These are phyloP conservation scores for Syrista parreyssii DNA, from an alignment of 2,888 invertebrate species.

Conservation along the genomic window DNA sequence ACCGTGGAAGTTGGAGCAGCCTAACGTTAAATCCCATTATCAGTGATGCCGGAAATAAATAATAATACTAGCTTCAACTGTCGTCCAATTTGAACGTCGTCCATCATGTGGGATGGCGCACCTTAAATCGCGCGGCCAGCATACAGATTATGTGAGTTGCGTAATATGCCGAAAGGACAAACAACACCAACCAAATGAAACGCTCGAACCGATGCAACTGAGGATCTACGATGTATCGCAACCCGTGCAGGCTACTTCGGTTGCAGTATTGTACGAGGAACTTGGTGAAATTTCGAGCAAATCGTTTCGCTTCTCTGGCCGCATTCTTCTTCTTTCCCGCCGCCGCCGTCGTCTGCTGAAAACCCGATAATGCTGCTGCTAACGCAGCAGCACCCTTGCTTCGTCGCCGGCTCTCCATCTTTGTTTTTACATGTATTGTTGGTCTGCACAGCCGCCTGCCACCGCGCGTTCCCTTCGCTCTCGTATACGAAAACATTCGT, in stretches of 20 bases:
- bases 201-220: conserved; percentile 33
- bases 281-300: too few species aligned
- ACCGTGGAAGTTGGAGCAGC: conserved; percentile 47
- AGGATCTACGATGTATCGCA: conserved; percentile 34
- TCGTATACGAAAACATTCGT: too few species aligned
- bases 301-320: conserved; percentile 4
- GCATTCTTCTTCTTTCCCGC: conserved; percentile 11
- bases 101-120: conserved; percentile 3
- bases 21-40: conserved; percentile 17
- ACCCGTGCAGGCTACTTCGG: conserved; percentile 30
- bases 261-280: conserved; percentile 23
- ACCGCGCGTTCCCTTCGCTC: too few species aligned
- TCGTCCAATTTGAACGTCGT: background rate
- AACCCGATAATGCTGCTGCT: too few species aligned
- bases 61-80: conserved; percentile 2
- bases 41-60: too few species aligned
- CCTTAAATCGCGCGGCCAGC: conserved; percentile 29
- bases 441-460: too few species aligned
- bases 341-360: background rate
- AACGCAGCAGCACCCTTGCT: too few species aligned
- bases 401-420: too few species aligned
- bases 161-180: conserved; percentile 36
- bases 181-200: conserved; percentile 44
- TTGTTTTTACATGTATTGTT: too few species aligned
- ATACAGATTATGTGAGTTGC: conserved; percentile 30